Conservation (phyloP, 2,113 vertebrate species). For the Micronisus gabar region DNA sequence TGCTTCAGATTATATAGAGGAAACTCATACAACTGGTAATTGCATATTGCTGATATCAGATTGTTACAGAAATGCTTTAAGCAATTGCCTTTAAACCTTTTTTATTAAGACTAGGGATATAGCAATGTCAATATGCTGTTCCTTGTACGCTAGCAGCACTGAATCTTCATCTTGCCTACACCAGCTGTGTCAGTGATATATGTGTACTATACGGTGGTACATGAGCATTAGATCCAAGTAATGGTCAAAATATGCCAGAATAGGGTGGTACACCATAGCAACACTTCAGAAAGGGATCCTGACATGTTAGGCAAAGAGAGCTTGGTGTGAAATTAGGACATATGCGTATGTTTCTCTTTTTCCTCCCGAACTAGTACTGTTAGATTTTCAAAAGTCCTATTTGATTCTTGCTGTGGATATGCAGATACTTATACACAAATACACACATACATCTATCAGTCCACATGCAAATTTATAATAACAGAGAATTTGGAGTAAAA, state of each 20-base stretch:
- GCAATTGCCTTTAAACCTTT: not conserved
- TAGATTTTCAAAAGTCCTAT: not conserved
- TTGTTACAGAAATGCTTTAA: not conserved
- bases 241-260: not conserved
- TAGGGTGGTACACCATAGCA: not conserved
- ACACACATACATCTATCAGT: accelerated
- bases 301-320: not conserved
- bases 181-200: not conserved
- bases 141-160: not conserved
- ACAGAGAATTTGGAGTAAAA: not conserved
- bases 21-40: not conserved
- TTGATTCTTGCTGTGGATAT: not conserved
- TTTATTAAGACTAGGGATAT: not conserved
- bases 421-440: not conserved
- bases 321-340: not conserved
- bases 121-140: not conserved
- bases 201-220: not conserved
- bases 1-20: not conserved
- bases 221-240: not conserved
- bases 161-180: not conserved
- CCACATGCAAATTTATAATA: not conserved
- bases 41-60: not conserved
- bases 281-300: not conserved
- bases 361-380: not conserved
- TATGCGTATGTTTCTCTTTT: not conserved